A percentile compares a stretch with the other conserved stretches of the same genome.
Conservation (phyloP, 2,113 vertebrate genomes). For the Donacobius atricapilla region DNA sequence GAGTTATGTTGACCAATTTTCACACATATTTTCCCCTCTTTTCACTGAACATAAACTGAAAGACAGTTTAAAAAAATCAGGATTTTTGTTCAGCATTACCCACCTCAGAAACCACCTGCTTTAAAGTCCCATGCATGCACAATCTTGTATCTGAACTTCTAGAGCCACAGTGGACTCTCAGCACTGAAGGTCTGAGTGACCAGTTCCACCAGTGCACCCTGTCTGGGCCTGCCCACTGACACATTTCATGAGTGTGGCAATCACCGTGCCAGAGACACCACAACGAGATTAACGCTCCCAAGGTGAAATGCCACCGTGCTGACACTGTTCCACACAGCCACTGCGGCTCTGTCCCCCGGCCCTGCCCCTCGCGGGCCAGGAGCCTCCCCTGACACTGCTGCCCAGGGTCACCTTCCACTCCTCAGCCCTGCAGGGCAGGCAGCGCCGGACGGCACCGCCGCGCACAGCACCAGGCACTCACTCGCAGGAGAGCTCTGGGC, state of each 20-base stretch:
- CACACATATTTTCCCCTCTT: neutral
- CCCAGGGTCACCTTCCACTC: neutral
- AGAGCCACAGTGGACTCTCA: neutral
- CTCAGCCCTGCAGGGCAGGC: neutral
- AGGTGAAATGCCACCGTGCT: neutral
- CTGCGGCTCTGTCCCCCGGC: neutral
- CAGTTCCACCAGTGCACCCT: neutral
- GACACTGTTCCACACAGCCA: neutral
- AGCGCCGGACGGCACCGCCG: rapidly evolving
- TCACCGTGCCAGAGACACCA: neutral
- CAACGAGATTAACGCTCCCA: neutral
- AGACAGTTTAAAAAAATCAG: neutral
- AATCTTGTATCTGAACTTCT: neutral
- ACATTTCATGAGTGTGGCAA: rapidly evolving
- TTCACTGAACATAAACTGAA: neutral
- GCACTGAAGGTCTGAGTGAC: neutral
- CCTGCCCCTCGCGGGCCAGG: neutral
- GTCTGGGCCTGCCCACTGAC: neutral
- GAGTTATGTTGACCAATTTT: constrained; percentile 9
- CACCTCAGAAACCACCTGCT: neutral
- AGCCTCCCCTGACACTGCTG: neutral
- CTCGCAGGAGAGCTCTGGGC: neutral
- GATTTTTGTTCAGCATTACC: neutral
- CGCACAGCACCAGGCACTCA: rapidly evolving
- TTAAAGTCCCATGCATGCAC: neutral